These are phyloP conservation scores for Stegodyphus dumicola DNA, from an alignment of 1,140 invertebrate genomes.

Conservation along the genomic window DNA sequence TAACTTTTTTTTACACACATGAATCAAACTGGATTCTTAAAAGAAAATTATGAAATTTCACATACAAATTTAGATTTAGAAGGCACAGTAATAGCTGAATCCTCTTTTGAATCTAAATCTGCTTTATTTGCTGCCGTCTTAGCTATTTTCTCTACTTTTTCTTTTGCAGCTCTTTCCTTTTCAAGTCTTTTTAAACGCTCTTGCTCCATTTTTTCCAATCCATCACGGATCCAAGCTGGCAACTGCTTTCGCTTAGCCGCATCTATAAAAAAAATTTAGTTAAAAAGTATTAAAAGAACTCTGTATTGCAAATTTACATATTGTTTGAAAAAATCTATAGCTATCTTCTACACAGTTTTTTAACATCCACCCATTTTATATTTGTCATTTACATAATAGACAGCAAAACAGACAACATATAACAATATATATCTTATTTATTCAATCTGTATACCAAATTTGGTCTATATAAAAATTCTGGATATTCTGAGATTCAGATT, in stretches of 20 bases:
- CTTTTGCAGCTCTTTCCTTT: constrained; percentile 73
- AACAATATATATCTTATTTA: too few relatives aligned
- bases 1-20: too few relatives aligned
- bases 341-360: background rate
- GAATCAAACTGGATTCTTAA: too few relatives aligned
- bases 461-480: too few relatives aligned
- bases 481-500: too few relatives aligned
- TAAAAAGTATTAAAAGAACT: background rate
- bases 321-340: background rate
- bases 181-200: constrained; percentile 92
- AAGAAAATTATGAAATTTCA: constrained; percentile 57
- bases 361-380: too few relatives aligned
- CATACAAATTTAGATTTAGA: constrained; percentile 87
- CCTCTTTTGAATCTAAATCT: constrained; percentile 68
- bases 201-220: constrained; percentile 96
- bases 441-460: too few relatives aligned
- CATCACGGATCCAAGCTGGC: constrained; percentile 95
- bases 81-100: constrained; percentile 68
- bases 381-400: too few relatives aligned
- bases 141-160: constrained; percentile 75
- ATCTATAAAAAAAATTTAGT: constrained; percentile 71
- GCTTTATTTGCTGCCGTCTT: constrained; percentile 67
- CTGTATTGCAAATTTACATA: background rate
- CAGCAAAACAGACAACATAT: too few relatives aligned
- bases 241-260: constrained; percentile 89